Conservation (phyloP, 2,113 vertebrate species). For the Entelurus aequoreus region DNA sequence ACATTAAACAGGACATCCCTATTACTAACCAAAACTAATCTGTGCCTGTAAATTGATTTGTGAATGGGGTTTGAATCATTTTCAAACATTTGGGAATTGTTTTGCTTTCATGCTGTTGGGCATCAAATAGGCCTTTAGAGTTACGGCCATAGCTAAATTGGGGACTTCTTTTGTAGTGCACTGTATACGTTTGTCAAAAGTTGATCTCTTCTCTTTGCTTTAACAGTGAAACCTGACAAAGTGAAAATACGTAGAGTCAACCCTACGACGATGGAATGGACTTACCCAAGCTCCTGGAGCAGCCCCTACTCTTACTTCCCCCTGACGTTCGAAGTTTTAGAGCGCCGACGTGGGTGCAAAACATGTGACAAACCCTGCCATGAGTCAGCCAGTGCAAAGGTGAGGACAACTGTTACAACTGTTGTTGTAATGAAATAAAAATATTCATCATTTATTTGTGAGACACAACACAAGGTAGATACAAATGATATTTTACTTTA, state of each 20-base stretch:
- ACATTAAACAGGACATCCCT: too few species aligned
- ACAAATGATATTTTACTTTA: background rate
- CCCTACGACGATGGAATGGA: constrained; percentile 47
- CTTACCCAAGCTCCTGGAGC: constrained; percentile 67
- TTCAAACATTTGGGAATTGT: too few species aligned
- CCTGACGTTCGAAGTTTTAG: constrained; percentile 62
- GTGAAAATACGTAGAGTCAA: constrained; percentile 53
- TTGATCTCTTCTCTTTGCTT: background rate
- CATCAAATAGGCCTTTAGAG: background rate
- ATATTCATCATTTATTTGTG: background rate
- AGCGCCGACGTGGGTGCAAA: constrained; percentile 27
- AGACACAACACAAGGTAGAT: background rate
- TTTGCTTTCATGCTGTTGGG: background rate
- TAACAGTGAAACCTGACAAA: constrained; percentile 64
- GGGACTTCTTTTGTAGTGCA: background rate
- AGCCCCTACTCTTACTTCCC: constrained; percentile 67
- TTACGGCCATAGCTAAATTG: background rate
- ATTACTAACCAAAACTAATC: too few species aligned
- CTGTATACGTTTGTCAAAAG: background rate
- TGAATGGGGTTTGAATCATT: too few species aligned
- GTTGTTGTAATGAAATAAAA: background rate
- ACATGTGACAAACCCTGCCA: constrained; percentile 24
- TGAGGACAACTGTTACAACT: constrained; percentile 13
- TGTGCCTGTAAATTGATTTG: too few species aligned
- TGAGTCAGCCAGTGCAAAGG: constrained; percentile 24